These are phyloP conservation scores for Crotophaga sulcirostris DNA, from an alignment of 2,113 vertebrate genomes.

Conservation along the genomic window DNA sequence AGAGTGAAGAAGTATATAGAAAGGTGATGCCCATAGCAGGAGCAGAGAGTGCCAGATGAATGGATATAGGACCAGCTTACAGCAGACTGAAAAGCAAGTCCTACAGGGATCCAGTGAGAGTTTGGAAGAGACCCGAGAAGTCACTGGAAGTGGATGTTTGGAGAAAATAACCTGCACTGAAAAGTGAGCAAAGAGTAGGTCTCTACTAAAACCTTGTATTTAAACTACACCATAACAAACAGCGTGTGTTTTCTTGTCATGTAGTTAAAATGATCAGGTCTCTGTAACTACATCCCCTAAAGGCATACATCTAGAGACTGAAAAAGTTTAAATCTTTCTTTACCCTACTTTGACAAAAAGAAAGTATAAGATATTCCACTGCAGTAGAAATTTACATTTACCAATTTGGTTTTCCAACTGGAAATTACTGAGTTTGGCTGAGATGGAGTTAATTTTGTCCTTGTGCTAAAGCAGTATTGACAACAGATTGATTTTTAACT, in stretches of 20 bases:
- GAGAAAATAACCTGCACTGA: neutral
- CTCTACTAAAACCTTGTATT: neutral
- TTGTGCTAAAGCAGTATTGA: neutral
- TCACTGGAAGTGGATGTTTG: neutral
- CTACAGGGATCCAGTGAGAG: neutral
- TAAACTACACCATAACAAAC: neutral
- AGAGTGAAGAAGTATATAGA: neutral
- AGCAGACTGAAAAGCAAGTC: neutral
- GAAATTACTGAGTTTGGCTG: neutral
- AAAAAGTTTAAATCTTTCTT: neutral
- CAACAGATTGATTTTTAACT: neutral
- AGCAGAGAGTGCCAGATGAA: neutral
- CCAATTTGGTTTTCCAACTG: neutral
- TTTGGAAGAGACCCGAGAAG: neutral
- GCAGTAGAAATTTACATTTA: neutral
- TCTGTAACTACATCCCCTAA: neutral
- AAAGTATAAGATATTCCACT: neutral
- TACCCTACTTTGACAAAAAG: neutral
- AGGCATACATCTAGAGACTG: neutral
- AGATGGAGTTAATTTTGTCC: neutral
- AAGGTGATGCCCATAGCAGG: neutral
- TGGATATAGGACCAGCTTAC: neutral
- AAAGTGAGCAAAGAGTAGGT: neutral
- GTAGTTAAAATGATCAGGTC: neutral
- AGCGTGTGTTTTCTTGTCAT: neutral